Evolutionary conservation across 2,113 vertebrate species (phyloP), one percentile per base, ranked within the genome.

Genomic region (Erinaceus europaeus): DNA sequence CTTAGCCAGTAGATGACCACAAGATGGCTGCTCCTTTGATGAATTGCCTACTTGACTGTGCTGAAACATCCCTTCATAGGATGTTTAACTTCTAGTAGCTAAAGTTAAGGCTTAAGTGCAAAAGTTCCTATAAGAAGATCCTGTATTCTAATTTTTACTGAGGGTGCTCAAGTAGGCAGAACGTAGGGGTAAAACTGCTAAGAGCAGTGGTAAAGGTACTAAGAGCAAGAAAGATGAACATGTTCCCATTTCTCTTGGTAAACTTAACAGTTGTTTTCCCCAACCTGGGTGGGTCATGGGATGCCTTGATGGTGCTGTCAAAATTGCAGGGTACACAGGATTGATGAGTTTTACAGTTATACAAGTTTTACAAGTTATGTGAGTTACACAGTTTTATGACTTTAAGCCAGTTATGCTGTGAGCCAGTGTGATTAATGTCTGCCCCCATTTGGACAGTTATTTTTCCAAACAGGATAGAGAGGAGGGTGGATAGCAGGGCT

Each of bases 31-130:
- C 20, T 48, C 80, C 42, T 42, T 75, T 13, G 3, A 12, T 3
- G 3, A 36, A n/a, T 57, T 7, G 0, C 15, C 9, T 36, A 44
- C 40, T 67, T 32, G 6, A n/a, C 12, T 32, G 46, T 11, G 2
- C 23, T 17, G 68, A 62, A 38, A 36, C 9, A 1, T 0, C 0
- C 32, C 71, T 69, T 44, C 38, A 27, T 15, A 36, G 48, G 53
- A 67, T 71, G 25, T 55, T 36, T n/a, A 80, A 53, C 64, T 82
- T 78, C 85, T 64, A 62, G 6, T 14, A 0, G n/a, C 23, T 40
- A 79, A 67, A 75, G 75, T 79, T 85, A 79, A 83, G 86, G 84
- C 61, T 65, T 62, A 21, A 36, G 53, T 55, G 62, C 79, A 76
- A 18, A 57, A 36, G 59, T 29, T 25, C n/a, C 79, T 53, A 5